Evolutionary conservation across 2,113 vertebrate species (phyloP), one percentile per base, ranked within the genome.

Genomic region (Xenopus laevis): DNA sequence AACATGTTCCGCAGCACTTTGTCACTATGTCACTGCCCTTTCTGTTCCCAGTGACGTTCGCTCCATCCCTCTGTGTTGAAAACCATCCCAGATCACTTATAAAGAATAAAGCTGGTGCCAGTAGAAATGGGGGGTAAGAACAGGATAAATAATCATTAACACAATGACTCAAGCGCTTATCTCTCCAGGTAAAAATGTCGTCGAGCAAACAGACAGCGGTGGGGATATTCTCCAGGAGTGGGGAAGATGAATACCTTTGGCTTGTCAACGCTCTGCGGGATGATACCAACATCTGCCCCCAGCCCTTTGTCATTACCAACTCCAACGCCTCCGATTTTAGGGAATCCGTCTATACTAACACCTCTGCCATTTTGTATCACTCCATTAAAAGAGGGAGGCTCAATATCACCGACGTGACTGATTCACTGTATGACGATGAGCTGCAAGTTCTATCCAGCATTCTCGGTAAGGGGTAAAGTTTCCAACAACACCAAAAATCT

Each of bases 361-460:
- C 60, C 8, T 20, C 16, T 10, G 60, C 59, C 46, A 72, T 72
- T 17, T 64, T 72, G 46, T 72, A 72, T 64, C 71, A 72, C 46
- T 50, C 71, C 13, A 72, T 63, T 21, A 63, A 17, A 1, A 21
- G 46, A 6, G 71, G 71, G 50, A 10, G 71, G 23, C 2, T 72
- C 59, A 72, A 72, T n/a, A 53, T 72, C 60, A 44, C 60, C 21
- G 11, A 72, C n/a, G 71, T 72, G 15, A 72, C 71, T 9, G 71
- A 72, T 46, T 72, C 71, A 0, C 60, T 72, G 18, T 72, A 72
- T 15, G 71, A 72, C 7, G 13, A 52, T 0, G 71, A 72, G n/a
- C 17, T 72, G 18, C 1, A 53, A 15, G 10, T 33, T 23, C 27
- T 72, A 59, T 72, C 71, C 0, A 4, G 10, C 6, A 7, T 1